Conservation (phyloP, 2,888 invertebrate species). For the Folsomia manolachei region DNA sequence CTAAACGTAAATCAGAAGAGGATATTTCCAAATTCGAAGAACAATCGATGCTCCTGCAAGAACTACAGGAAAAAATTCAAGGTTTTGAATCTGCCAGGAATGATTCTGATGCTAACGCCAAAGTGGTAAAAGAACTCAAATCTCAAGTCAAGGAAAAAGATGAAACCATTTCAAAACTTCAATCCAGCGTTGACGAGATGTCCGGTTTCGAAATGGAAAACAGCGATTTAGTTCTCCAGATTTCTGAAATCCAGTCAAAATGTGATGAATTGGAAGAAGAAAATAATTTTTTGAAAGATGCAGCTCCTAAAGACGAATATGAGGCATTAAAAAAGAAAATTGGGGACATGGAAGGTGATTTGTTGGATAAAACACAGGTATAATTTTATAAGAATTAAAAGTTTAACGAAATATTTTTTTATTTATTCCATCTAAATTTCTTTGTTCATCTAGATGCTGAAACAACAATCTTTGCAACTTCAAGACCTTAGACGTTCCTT, state of each 20-base stretch:
- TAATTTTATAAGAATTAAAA: neutral
- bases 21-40: no score
- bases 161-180: neutral
- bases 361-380: conserved; percentile 16
- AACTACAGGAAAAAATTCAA: neutral
- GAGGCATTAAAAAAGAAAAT: conserved; percentile 8
- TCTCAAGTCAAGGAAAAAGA: neutral
- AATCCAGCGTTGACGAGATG: neutral
- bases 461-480: conserved; percentile 35
- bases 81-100: neutral
- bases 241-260: conserved; percentile 29
- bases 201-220: conserved; percentile 24
- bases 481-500: conserved; percentile 32
- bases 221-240: conserved; percentile 27
- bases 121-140: neutral
- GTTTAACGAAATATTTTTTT: neutral
- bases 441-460: conserved; percentile 11
- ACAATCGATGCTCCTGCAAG: no score
- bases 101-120: no score
- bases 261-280: conserved; percentile 39
- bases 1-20: conserved; percentile 11
- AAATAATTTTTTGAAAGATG: conserved; percentile 17
- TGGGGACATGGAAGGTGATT: conserved; percentile 11
- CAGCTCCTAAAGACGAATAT: conserved; percentile 1
- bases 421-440: neutral